phyloP scores from a whole-genome alignment of 2,797 vertebrate species.

The Chaetodon trifasciatus region DNA sequence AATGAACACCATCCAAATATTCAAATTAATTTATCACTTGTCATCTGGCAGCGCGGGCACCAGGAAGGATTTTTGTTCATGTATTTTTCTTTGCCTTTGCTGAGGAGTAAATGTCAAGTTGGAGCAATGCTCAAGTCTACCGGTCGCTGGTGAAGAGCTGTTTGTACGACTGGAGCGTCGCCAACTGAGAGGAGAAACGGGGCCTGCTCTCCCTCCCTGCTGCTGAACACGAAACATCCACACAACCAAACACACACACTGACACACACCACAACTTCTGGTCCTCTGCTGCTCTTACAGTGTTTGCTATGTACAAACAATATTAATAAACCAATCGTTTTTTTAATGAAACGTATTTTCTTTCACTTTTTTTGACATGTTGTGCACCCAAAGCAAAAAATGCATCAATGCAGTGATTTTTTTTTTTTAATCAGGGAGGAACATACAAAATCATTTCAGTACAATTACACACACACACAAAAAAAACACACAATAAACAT shows the following conservation, averaged over 20 bases:
- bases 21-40: slow-evolving; percentile 70
- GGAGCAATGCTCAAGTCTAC: slow-evolving; percentile 67
- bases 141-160: slow-evolving; percentile 57
- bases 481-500: too few species aligned
- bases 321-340: slow-evolving; percentile 90
- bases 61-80: slow-evolving; percentile 70
- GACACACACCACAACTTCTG: slow-evolving; percentile 64
- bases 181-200: slow-evolving; percentile 73
- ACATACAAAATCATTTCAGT: too few species aligned
- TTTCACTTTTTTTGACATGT: not conserved
- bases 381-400: not conserved
- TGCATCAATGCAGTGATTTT: too few species aligned
- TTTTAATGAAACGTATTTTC: slow-evolving; percentile 78
- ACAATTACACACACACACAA: too few species aligned
- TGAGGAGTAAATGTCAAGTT: slow-evolving; percentile 77
- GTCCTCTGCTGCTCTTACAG: slow-evolving; percentile 89
- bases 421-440: too few species aligned
- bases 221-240: slow-evolving; percentile 80
- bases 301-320: slow-evolving; percentile 88
- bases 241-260: slow-evolving; percentile 50
- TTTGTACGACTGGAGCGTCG: slow-evolving; percentile 65
- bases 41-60: slow-evolving; percentile 55
- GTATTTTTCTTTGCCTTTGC: slow-evolving; percentile 78
- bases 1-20: slow-evolving; percentile 73
- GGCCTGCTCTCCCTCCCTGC: slow-evolving; percentile 88